Conservation (phyloP, 2,113 vertebrate genomes). For the Colius striatus region DNA sequence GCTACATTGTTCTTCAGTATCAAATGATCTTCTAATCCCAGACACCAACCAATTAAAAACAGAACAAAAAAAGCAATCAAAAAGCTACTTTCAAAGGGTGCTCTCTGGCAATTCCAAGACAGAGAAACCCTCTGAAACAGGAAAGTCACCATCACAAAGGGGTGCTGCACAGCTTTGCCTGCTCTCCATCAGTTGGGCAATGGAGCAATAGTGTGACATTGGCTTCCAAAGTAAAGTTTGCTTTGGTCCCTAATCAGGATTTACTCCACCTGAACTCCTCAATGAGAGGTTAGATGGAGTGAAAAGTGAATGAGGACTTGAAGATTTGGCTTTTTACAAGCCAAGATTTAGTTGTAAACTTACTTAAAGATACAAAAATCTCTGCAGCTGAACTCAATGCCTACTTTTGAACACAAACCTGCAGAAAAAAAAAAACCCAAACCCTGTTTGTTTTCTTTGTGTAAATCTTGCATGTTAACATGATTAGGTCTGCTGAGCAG, state of each 20-base stretch:
- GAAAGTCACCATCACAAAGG: not conserved
- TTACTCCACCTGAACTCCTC: conserved; percentile 49
- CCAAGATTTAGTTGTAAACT: conserved; percentile 36
- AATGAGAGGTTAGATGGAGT: not conserved
- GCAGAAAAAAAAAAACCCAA: not conserved
- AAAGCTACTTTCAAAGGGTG: not conserved
- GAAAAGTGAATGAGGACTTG: conserved; percentile 16
- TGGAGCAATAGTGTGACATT: not conserved
- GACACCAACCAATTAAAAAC: not conserved
- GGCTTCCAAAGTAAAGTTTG: conserved; percentile 60
- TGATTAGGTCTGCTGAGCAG: conserved; percentile 37
- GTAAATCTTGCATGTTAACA: conserved; percentile 43
- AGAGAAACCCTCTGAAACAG: conserved; percentile 1
- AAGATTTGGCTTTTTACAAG: conserved; percentile 8
- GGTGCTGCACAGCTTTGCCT: not conserved
- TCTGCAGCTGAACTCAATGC: conserved; percentile 30
- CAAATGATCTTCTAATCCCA: not conserved
- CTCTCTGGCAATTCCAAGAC: not conserved
- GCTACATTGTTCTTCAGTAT: not conserved
- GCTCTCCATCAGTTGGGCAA: not conserved
- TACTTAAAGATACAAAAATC: conserved; percentile 23
- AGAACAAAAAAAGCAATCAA: not conserved
- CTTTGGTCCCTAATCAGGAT: conserved; percentile 49
- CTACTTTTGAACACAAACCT: conserved; percentile 13
- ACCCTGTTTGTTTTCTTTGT: conserved; percentile 40